Evolutionary conservation across 2,888 invertebrate species (phyloP).

Genomic region (Papilio protenor): DNA sequence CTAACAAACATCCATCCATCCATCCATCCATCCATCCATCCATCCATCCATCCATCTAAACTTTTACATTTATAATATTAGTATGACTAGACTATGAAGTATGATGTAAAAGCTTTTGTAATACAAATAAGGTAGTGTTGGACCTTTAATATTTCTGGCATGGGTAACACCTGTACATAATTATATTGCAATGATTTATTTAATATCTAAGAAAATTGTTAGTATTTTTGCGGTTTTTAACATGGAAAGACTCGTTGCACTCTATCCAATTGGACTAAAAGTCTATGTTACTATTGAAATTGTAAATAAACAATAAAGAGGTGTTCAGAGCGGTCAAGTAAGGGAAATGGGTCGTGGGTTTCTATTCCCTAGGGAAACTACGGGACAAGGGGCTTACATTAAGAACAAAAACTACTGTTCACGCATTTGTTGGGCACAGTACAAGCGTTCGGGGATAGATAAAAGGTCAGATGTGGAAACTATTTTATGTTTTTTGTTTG

Average conservation of each 20-base stretch:
- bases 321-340: conserved; percentile 7
- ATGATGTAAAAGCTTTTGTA: not conserved
- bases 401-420: conserved; percentile 20
- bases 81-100: no score
- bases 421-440: conserved; percentile 14
- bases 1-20: no score
- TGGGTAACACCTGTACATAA: not conserved
- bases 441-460: conserved; percentile 11
- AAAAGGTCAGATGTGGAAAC: conserved; percentile 12
- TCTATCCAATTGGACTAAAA: not conserved
- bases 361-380: conserved; percentile 12
- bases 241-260: not conserved
- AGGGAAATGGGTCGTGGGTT: conserved; percentile 17
- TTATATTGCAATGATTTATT: no score
- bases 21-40: no score
- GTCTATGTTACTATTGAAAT: conserved; percentile 5
- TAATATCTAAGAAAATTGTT: not conserved
- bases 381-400: conserved; percentile 15
- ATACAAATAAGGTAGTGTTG: not conserved
- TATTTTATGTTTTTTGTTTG: not conserved
- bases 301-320: conserved; percentile 26
- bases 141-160: not conserved
- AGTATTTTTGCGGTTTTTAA: not conserved
- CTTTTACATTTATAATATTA: no score
- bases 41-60: no score